Conservation (phyloP, 2,113 vertebrate genomes). For the Tylochromis polylepis region DNA sequence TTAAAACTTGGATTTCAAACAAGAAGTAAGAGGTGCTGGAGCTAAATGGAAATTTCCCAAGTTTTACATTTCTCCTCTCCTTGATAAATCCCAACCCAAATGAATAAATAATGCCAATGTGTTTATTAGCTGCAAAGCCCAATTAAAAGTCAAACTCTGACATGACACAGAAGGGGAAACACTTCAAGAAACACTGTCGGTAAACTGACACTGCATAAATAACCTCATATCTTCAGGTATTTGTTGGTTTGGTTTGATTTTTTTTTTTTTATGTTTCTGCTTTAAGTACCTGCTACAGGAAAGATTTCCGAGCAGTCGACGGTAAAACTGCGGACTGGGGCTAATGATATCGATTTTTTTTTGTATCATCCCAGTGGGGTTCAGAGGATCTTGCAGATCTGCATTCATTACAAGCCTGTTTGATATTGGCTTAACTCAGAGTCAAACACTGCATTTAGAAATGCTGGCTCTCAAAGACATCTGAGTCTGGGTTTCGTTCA, state of each 20-base stretch:
- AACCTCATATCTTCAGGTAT: neutral
- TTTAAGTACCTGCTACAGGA: neutral
- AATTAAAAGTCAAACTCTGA: neutral
- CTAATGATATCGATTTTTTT: neutral
- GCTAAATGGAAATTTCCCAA: neutral
- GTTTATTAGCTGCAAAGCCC: neutral
- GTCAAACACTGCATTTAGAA: conserved; percentile 43
- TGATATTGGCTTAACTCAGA: conserved; percentile 43
- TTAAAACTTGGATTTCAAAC: neutral
- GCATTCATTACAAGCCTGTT: conserved; percentile 51
- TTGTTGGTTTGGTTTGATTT: neutral
- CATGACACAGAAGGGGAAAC: neutral
- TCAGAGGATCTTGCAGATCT: conserved; percentile 5
- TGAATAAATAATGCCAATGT: neutral
- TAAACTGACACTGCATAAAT: neutral
- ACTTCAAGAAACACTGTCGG: neutral
- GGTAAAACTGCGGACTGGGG: neutral
- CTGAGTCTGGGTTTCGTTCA: conserved; percentile 22
- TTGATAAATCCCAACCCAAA: neutral
- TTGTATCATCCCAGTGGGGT: neutral
- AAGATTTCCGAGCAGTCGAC: neutral
- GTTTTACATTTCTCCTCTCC: neutral
- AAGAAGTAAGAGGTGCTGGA: neutral
- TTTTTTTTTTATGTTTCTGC: neutral
- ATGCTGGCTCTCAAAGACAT: conserved; percentile 17